Conservation (phyloP, 2,888 invertebrate species). For the Plagiodera versicolora region DNA sequence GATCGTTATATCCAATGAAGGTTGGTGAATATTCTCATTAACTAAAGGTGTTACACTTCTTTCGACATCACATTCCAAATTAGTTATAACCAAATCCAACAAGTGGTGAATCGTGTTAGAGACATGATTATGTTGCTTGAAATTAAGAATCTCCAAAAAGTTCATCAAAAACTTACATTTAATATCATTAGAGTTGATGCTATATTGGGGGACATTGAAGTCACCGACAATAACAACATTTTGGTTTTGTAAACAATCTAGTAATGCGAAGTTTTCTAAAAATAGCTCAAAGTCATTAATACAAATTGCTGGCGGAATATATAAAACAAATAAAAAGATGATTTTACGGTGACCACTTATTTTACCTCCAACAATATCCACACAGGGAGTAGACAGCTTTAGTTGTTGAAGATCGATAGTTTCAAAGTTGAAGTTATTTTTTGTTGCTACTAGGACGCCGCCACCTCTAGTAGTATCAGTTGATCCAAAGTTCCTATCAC, state of each 20-base stretch:
- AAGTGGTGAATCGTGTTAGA: not conserved
- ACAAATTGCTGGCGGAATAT: constrained; percentile 6
- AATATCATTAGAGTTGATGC: not conserved
- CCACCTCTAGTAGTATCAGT: not conserved
- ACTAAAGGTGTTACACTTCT: not conserved
- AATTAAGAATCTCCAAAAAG: not conserved
- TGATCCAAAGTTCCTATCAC: constrained; percentile 5
- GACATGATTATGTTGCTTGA: constrained; percentile 2
- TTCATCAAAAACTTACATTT: not conserved
- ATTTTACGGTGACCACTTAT: not conserved
- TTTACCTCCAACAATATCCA: constrained; percentile 5
- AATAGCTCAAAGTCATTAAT: constrained; percentile 2
- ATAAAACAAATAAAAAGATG: constrained; percentile 7
- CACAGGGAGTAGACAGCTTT: not conserved
- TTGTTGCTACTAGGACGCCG: constrained; percentile 13
- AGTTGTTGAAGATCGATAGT: not conserved
- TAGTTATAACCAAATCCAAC: not conserved
- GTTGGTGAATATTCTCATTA: not conserved
- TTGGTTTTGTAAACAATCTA: not conserved
- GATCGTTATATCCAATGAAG: not conserved
- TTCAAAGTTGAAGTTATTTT: constrained; percentile 6
- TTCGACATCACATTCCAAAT: not conserved
- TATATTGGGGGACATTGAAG: constrained; percentile 7
- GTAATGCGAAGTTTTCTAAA: not conserved
- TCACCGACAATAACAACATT: constrained; percentile 12